phyloP scores from a whole-genome alignment of 2,888 invertebrate species.

The Sphinx pinastri region DNA sequence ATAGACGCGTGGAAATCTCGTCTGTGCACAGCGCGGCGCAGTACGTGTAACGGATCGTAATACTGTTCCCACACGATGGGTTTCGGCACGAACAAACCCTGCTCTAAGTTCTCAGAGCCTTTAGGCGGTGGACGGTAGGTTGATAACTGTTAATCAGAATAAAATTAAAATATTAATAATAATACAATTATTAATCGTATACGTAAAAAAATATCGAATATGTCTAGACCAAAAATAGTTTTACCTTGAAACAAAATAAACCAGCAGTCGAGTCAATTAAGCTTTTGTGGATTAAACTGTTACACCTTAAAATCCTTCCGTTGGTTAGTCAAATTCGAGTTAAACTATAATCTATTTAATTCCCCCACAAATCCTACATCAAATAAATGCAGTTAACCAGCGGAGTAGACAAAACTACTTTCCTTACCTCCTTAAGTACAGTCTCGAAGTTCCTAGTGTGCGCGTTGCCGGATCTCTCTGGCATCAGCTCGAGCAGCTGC shows the following conservation, averaged over 20 bases:
- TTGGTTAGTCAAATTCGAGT: too few species aligned
- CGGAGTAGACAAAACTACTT: too few species aligned
- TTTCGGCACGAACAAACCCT: constrained; percentile 95
- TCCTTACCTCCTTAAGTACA: constrained; percentile 88
- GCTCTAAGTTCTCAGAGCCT: constrained; percentile 91
- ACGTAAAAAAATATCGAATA: neutral
- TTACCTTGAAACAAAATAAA: neutral
- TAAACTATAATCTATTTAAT: too few species aligned
- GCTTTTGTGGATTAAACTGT: too few species aligned
- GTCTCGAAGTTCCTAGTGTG: constrained; percentile 95
- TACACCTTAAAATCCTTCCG: too few species aligned
- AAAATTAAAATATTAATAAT: neutral
- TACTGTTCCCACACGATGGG: constrained; percentile 95
- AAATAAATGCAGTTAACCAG: too few species aligned
- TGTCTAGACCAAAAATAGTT: neutral
- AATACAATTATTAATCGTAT: too few species aligned
- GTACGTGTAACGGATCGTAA: constrained; percentile 97
- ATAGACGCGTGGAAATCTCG: constrained; percentile 97
- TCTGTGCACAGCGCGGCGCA: constrained; percentile 94
- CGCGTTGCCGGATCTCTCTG: constrained; percentile 96
- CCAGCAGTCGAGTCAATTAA: too few species aligned
- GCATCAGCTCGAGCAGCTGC: constrained; percentile 97
- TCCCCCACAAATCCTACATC: too few species aligned
- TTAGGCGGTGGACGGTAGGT: constrained; percentile 92
- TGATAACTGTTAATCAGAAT: constrained; percentile 84